These are phyloP conservation scores for Dysmachus trigonus DNA, from an alignment of 2,888 invertebrate genomes.

Conservation along the genomic window DNA sequence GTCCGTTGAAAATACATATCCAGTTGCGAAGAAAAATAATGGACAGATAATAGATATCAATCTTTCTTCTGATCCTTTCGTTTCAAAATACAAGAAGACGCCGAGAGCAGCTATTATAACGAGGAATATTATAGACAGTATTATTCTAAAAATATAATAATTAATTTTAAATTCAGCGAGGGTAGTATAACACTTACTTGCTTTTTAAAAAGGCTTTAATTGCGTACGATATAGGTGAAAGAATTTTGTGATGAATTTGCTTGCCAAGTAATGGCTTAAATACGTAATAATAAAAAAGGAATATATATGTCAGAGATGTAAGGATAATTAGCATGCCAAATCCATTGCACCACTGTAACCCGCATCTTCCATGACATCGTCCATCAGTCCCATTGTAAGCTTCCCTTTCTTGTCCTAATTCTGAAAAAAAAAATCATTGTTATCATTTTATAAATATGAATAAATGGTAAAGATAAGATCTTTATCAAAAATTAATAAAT, in stretches of 20 bases:
- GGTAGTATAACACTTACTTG: conserved; percentile 55
- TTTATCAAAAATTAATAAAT: background rate
- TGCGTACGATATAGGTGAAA: conserved; percentile 55
- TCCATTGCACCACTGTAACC: conserved; percentile 69
- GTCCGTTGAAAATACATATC: conserved; percentile 73
- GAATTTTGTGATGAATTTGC: conserved; percentile 56
- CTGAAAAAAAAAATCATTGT: background rate
- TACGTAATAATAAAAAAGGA: conserved; percentile 71
- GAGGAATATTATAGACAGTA: conserved; percentile 64
- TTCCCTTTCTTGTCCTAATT: background rate
- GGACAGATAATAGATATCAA: conserved; percentile 77
- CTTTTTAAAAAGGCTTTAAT: conserved; percentile 57
- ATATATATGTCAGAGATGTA: conserved; percentile 69
- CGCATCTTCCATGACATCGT: conserved; percentile 53
- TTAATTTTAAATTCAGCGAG: background rate
- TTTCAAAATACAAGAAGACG: conserved; percentile 73
- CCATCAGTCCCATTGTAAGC: background rate
- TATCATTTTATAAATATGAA: background rate
- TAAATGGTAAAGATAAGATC: background rate
- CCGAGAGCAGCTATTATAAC: conserved; percentile 66
- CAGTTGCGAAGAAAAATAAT: conserved; percentile 69
- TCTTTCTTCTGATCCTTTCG: conserved; percentile 68
- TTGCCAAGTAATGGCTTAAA: conserved; percentile 69
- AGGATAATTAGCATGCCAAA: conserved; percentile 78
- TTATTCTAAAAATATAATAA: conserved; percentile 57